A percentile compares a stretch with the other conserved stretches of the same genome.
Conservation (phyloP, 2,113 vertebrate species). For the Anarrhichthys ocellatus region DNA sequence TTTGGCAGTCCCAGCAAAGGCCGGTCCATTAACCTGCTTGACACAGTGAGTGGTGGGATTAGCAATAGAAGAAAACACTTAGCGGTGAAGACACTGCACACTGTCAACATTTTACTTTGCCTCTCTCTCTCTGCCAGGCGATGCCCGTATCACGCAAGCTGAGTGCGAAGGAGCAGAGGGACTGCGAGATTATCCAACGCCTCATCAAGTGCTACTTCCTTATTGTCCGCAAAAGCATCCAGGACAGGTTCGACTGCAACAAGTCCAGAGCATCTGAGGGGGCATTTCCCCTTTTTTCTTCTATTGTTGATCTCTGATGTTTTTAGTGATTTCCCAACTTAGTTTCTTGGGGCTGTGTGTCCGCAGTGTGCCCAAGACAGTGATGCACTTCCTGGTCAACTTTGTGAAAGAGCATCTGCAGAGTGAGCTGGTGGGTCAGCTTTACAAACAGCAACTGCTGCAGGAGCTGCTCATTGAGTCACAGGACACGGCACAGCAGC, state of each 20-base stretch:
- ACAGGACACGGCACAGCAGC: slow-evolving; percentile 86
- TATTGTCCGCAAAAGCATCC: slow-evolving; percentile 89
- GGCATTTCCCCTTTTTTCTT: neutral
- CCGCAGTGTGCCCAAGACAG: slow-evolving; percentile 87
- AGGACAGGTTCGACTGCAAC: slow-evolving; percentile 83
- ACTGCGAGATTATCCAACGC: slow-evolving; percentile 88
- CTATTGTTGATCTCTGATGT: neutral
- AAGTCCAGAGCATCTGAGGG: slow-evolving; percentile 5
- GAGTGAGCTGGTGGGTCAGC: slow-evolving; percentile 88
- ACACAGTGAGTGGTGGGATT: slow-evolving; percentile 80
- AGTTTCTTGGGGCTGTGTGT: slow-evolving; percentile 37
- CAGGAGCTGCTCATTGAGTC: slow-evolving; percentile 87
- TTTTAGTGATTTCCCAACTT: slow-evolving; percentile 12
- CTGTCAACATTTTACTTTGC: slow-evolving; percentile 42
- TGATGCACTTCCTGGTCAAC: slow-evolving; percentile 90
- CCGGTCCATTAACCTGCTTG: slow-evolving; percentile 85
- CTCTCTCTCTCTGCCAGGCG: slow-evolving; percentile 70
- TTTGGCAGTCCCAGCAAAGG: slow-evolving; percentile 82
- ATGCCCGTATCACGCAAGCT: slow-evolving; percentile 82
- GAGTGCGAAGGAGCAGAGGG: slow-evolving; percentile 83
- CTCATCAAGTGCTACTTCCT: slow-evolving; percentile 89
- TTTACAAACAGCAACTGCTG: slow-evolving; percentile 85
- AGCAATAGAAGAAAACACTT: slow-evolving; percentile 19
- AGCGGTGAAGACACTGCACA: slow-evolving; percentile 23
- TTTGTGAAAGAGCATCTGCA: slow-evolving; percentile 88